Evolutionary conservation across 2,797 vertebrate species (phyloP).

Genomic region (Phrynocephalus forsythii): DNA sequence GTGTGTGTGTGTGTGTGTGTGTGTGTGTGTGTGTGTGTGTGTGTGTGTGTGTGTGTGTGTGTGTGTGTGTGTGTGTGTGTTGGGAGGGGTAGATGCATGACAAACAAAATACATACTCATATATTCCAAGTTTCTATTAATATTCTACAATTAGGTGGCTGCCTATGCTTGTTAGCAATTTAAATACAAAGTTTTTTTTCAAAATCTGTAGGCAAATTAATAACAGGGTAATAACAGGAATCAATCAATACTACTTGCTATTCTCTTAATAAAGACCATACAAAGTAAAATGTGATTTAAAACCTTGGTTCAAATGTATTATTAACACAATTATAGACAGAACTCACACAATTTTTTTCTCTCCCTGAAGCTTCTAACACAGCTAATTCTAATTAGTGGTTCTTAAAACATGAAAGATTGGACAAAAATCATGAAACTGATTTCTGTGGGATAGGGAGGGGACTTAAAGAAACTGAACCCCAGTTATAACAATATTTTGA

Average conservation of each 20-base stretch:
- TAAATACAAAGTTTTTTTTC: background rate
- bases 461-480: too few species aligned
- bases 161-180: background rate
- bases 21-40: background rate
- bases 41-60: too few species aligned
- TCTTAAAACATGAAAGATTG: background rate
- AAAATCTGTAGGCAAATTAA: background rate
- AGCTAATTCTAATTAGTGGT: too few species aligned
- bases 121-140: background rate
- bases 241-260: background rate
- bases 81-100: too few species aligned
- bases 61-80: too few species aligned
- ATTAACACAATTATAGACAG: too few species aligned
- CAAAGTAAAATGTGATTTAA: background rate
- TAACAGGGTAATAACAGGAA: background rate
- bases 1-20: too few species aligned
- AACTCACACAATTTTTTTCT: background rate
- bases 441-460: too few species aligned
- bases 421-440: too few species aligned
- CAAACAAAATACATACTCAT: too few species aligned
- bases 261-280: background rate
- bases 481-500: too few species aligned
- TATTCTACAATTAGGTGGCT: background rate
- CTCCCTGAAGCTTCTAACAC: background rate
- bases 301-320: background rate